These are phyloP conservation scores for Tilapia sparmanii DNA, from an alignment of 2,113 vertebrate genomes.

Conservation along the genomic window DNA sequence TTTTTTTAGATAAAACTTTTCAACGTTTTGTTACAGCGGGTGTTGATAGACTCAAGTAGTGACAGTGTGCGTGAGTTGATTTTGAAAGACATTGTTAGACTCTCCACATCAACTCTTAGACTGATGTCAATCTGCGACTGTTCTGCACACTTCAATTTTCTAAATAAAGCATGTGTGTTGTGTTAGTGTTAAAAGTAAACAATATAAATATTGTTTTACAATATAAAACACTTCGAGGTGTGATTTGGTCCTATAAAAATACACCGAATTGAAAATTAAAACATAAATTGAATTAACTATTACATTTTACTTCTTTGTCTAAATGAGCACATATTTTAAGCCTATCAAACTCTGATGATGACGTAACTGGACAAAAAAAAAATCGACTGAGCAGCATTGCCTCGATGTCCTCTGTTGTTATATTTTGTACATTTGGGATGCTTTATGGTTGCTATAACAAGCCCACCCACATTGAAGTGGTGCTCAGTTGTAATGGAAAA, in stretches of 20 bases:
- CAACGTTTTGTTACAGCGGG: not conserved
- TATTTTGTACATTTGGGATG: not conserved
- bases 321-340: not conserved
- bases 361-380: not conserved
- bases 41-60: not conserved
- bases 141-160: not conserved
- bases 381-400: not conserved
- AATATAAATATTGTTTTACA: not conserved
- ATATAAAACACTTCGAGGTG: not conserved
- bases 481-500: not conserved
- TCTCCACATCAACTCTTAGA: not conserved
- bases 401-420: not conserved
- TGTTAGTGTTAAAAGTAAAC: not conserved
- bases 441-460: not conserved
- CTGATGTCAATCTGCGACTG: not conserved
- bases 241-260: not conserved
- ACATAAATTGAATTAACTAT: not conserved
- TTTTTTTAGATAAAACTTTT: not conserved
- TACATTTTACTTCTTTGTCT: not conserved
- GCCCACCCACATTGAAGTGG: not conserved
- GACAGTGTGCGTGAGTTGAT: not conserved
- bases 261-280: not conserved
- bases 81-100: not conserved
- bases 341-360: not conserved
- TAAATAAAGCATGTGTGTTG: not conserved